phyloP scores from a whole-genome alignment of 37 sponge, comb jelly and placozoan species.

The Spongilla lacustris region DNA sequence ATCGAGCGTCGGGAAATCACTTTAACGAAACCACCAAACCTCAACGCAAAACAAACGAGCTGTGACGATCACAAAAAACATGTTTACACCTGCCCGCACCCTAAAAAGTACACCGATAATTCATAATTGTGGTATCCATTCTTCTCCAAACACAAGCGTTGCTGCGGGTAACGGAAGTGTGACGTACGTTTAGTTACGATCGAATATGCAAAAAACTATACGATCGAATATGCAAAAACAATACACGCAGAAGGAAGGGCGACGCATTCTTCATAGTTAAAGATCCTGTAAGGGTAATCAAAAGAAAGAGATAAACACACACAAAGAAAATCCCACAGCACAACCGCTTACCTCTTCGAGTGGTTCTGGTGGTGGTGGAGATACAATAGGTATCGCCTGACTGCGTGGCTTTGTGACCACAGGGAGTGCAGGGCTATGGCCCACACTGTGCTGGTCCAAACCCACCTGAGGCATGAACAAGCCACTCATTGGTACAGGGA shows the following conservation, averaged over 20 bases:
- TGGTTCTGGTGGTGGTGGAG: slow-evolving; percentile 21
- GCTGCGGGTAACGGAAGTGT: neutral
- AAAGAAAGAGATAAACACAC: neutral
- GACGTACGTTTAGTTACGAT: too few relatives aligned
- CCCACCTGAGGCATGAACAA: neutral
- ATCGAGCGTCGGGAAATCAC: too few relatives aligned
- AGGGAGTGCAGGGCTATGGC: neutral
- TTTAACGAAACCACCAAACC: too few relatives aligned
- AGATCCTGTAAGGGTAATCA: too few relatives aligned
- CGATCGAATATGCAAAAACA: too few relatives aligned
- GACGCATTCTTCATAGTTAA: too few relatives aligned
- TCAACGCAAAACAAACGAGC: too few relatives aligned
- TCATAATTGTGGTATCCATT: neutral
- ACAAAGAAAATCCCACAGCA: neutral
- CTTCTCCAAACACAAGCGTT: neutral
- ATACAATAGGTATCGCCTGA: slow-evolving; percentile 68
- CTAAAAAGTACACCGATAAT: neutral
- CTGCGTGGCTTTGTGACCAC: slow-evolving; percentile 14
- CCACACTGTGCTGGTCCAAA: neutral
- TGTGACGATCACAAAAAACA: too few relatives aligned
- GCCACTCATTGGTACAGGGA: neutral
- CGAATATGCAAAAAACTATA: too few relatives aligned
- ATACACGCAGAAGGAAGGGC: too few relatives aligned
- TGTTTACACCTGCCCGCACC: too few relatives aligned
- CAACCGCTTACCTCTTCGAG: neutral